These are phyloP conservation scores for Polydrusus cervinus DNA, from an alignment of 2,888 invertebrate species.

Conservation along the genomic window DNA sequence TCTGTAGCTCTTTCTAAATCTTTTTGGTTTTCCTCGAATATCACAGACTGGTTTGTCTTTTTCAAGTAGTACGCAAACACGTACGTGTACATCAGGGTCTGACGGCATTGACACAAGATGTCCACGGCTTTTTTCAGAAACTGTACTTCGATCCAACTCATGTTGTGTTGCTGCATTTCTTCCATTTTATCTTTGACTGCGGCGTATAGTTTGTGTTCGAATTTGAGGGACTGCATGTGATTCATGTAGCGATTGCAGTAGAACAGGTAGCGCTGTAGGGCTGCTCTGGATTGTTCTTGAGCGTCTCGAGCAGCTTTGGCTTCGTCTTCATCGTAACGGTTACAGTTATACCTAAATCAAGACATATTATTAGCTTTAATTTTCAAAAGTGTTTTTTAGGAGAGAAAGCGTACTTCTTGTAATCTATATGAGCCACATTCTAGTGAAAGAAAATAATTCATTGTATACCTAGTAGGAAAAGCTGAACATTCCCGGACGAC, in stretches of 20 bases:
- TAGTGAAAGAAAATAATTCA: too few relatives aligned
- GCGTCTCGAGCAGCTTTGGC: slow-evolving; percentile 97
- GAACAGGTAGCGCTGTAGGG: slow-evolving; percentile 96
- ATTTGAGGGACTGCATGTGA: slow-evolving; percentile 98
- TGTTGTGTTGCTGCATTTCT: slow-evolving; percentile 99
- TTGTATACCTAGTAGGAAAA: too few relatives aligned
- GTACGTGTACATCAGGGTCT: slow-evolving; percentile 99
- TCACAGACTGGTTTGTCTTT: slow-evolving; percentile 98
- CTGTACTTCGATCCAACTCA: slow-evolving; percentile 99
- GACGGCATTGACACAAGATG: slow-evolving; percentile 96
- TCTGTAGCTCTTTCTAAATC: slow-evolving; percentile 99
- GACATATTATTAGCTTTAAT: slow-evolving; percentile 3
- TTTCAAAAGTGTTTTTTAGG: too few relatives aligned
- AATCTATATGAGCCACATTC: too few relatives aligned
- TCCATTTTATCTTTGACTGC: slow-evolving; percentile 99
- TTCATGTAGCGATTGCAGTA: slow-evolving; percentile 98
- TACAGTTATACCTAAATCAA: slow-evolving; percentile 82
- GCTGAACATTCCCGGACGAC: too few relatives aligned
- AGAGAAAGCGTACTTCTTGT: too few relatives aligned
- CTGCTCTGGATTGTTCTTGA: slow-evolving; percentile 96
- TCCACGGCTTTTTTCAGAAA: slow-evolving; percentile 98
- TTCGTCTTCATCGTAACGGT: slow-evolving; percentile 95
- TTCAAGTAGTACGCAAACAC: slow-evolving; percentile 99
- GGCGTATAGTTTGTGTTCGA: slow-evolving; percentile 97
- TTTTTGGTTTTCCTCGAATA: slow-evolving; percentile 99